phyloP scores from a whole-genome alignment of 2,797 vertebrate genomes.

The Limosa lapponica region DNA sequence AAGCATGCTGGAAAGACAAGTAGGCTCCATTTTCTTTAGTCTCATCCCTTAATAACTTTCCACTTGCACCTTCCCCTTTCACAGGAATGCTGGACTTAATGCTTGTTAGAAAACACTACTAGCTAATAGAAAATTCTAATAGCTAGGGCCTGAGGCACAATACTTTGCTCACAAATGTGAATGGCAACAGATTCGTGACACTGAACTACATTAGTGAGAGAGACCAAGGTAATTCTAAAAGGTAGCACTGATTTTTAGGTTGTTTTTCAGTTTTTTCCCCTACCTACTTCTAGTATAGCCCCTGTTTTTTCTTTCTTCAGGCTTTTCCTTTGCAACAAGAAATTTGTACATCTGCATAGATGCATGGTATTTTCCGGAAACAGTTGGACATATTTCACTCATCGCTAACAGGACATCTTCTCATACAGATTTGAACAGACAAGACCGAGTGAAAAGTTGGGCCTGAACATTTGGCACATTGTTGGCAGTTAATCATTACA shows the following conservation, averaged over 20 bases:
- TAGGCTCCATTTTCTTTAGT: not conserved
- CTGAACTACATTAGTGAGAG: not conserved
- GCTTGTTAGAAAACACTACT: not conserved
- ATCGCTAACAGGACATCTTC: not conserved
- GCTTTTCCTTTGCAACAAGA: not conserved
- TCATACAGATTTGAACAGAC: not conserved
- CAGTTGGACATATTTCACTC: not conserved
- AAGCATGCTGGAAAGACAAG: not conserved
- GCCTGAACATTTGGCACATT: not conserved
- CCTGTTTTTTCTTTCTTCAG: not conserved
- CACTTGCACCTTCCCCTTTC: not conserved
- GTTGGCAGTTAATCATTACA: slow-evolving; percentile 25
- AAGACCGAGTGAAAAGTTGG: not conserved
- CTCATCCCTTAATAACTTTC: not conserved
- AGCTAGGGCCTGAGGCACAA: not conserved
- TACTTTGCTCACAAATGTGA: not conserved
- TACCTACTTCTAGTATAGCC: not conserved
- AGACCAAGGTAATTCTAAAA: not conserved
- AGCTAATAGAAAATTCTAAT: not conserved
- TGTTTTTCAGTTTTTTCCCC: not conserved
- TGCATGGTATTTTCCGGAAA: not conserved
- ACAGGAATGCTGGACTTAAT: not conserved
- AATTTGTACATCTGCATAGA: not conserved
- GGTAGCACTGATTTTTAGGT: not conserved
- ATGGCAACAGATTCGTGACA: not conserved